Evolutionary conservation across 2,113 vertebrate species (phyloP).

Genomic region (Conger conger): DNA sequence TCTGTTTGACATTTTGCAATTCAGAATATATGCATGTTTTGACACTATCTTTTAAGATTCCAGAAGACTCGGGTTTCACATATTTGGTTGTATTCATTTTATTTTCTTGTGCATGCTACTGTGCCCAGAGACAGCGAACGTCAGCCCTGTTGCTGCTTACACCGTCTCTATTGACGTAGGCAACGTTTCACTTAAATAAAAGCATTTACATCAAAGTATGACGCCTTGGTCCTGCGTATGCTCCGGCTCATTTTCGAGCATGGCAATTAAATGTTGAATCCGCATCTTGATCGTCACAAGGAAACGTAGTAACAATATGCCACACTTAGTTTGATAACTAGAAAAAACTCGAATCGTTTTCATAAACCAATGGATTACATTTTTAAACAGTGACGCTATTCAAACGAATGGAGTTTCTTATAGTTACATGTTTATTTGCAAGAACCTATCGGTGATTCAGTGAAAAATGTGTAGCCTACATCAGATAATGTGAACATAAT

Average conservation of each 20-base stretch:
- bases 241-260: background rate
- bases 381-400: background rate
- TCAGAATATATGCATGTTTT: background rate
- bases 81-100: slow-evolving; percentile 13
- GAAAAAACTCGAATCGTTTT: background rate
- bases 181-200: background rate
- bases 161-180: background rate
- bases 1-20: background rate
- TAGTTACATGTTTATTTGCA: background rate
- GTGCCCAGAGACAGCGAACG: background rate
- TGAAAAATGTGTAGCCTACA: too few species aligned
- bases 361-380: background rate
- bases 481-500: background rate
- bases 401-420: background rate
- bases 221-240: background rate
- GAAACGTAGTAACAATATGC: background rate
- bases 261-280: background rate
- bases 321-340: background rate
- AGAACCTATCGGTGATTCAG: too few species aligned
- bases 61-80: background rate
- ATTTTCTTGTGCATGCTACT: slow-evolving; percentile 22
- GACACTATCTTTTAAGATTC: background rate
- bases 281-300: background rate
- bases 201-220: background rate
- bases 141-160: background rate